Percentiles rank a stretch among this genome's conserved stretches.
Conservation (phyloP, 2,113 vertebrate genomes). For the Henicopernis longicauda region DNA sequence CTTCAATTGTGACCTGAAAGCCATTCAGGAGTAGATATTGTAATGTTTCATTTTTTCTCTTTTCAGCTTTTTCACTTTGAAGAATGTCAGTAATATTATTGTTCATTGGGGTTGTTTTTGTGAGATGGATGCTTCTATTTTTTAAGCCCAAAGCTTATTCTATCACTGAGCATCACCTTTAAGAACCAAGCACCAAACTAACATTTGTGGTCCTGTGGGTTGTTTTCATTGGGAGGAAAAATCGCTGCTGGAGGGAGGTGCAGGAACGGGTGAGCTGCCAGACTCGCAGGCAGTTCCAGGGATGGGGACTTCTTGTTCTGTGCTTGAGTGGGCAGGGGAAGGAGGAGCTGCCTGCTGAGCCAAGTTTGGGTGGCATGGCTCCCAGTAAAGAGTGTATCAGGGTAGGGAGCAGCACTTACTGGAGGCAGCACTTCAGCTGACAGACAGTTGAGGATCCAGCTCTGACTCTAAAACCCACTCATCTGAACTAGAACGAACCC, state of each 20-base stretch:
- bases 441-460: neutral
- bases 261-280: neutral
- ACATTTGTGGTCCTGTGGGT: neutral
- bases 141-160: neutral
- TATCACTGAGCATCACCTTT: neutral
- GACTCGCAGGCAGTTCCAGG: neutral
- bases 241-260: neutral
- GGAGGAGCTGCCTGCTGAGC: neutral
- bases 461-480: neutral
- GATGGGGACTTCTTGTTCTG: conserved; percentile 1
- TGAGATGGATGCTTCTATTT: neutral
- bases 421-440: neutral
- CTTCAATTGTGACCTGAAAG: neutral
- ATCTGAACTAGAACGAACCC: neutral
- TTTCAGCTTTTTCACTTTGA: neutral
- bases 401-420: rapidly evolving
- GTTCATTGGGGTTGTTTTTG: neutral
- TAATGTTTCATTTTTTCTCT: neutral
- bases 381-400: neutral
- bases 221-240: neutral
- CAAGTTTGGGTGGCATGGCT: conserved; percentile 17
- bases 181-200: neutral
- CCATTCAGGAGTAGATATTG: neutral
- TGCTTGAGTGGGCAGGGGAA: neutral
- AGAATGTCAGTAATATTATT: neutral